phyloP scores from a whole-genome alignment of 2,797 vertebrate species.

The Vipera ursinii region DNA sequence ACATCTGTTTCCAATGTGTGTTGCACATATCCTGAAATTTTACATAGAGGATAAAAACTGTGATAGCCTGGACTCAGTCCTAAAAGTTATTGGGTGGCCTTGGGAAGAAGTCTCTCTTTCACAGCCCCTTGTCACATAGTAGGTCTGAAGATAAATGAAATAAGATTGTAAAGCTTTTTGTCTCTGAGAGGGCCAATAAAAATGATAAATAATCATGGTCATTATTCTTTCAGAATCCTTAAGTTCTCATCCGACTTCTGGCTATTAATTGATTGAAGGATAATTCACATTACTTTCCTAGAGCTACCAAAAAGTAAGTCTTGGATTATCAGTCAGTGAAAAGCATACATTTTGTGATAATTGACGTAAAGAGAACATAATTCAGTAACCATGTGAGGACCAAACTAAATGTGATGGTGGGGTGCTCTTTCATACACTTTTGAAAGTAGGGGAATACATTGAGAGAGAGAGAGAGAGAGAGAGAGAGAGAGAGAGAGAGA shows the following conservation, averaged over 20 bases:
- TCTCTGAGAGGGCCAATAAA: constrained; percentile 13
- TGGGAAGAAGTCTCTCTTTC: background rate
- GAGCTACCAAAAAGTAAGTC: background rate
- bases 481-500: no score
- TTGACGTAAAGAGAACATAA: background rate
- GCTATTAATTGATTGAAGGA: constrained; percentile 3
- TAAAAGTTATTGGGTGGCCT: background rate
- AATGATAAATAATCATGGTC: constrained; percentile 13
- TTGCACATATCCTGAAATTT: background rate
- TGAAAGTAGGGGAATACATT: background rate
- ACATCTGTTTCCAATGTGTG: background rate
- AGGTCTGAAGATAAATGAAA: background rate
- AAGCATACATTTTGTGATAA: background rate
- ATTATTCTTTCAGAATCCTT: constrained; percentile 6
- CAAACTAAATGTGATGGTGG: background rate
- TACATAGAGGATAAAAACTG: background rate
- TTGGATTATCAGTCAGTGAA: background rate
- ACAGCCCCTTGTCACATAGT: background rate
- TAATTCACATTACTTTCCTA: background rate
- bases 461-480: no score
- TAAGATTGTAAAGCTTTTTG: constrained; percentile 14
- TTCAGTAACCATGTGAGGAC: background rate
- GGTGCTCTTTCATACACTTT: background rate
- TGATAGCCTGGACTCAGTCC: background rate
- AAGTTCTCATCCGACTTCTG: background rate